Evolutionary conservation across 2,113 vertebrate species (phyloP), one percentile per base, ranked within the genome.

Genomic region (Stigmatopora nigra): DNA sequence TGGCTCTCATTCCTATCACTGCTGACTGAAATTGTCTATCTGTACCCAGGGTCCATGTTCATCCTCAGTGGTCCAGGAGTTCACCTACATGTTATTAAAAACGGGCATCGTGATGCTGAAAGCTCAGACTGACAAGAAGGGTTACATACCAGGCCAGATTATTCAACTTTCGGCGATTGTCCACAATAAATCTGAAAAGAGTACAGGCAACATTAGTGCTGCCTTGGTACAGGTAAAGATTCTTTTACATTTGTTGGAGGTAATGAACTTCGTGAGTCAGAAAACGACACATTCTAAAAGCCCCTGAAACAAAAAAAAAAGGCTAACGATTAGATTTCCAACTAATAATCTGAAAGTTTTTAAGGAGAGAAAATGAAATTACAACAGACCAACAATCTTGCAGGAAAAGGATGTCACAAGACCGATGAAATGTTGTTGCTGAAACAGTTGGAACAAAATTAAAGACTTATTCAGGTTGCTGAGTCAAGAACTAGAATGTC

Each of bases 1-100:
- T 56, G 25, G 2, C 53, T 56, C 15, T 56, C 13, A 8, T 25
- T 56, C 12, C 25, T 20, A 31, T 31, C 20, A 56, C 53, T 15
- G 13, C 20, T 7, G 13, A 14, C n/a, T 14, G n/a, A 36, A 45
- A 14, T 7, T 1, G 7, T 1, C 12, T 0, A 14, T 58, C 47
- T 61, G 45, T 5, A 2, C 56, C 45, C 83, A 99, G 97, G 93
- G 93, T 70, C 86, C 85, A 58, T 93, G 89, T 25, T 88, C 90
- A 0, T 89, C 90, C 36, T 89, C 88, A 10, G 45, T 92, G 68
- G 92, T 91, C 25, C 96, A 95, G 86, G 93, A 94, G 84, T 98
- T 99, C 87, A 93, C 82, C 78, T 98, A 99, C 88, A 91, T 93
- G 88, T 89, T 99, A 44, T 79, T 99, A 87, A 98, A 96, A 84